phyloP scores from a whole-genome alignment of 2,888 invertebrate genomes.

The Polyommatus iphigenia region DNA sequence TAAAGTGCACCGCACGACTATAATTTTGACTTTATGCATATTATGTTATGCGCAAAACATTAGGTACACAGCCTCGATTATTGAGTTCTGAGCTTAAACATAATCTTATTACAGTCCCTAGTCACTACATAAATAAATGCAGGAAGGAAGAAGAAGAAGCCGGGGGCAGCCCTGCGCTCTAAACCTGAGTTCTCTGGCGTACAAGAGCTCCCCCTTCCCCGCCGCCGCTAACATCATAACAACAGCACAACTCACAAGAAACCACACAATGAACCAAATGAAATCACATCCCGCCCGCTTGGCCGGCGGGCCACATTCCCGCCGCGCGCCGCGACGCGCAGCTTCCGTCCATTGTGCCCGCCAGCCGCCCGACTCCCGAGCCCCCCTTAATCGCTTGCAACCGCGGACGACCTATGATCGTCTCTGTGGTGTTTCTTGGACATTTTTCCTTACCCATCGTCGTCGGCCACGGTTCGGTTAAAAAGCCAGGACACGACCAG shows the following conservation, averaged over 20 bases:
- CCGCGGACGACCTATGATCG: too few relatives aligned
- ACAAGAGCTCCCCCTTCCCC: not conserved
- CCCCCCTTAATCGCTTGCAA: not conserved
- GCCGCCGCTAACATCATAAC: conserved; percentile 14
- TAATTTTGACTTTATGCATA: too few relatives aligned
- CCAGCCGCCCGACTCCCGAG: not conserved
- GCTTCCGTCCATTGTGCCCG: conserved; percentile 25
- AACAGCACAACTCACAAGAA: conserved; percentile 28
- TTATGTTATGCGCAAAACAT: too few relatives aligned
- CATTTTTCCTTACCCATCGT: too few relatives aligned
- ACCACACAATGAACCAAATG: conserved; percentile 30
- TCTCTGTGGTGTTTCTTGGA: not conserved
- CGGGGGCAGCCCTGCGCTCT: not conserved
- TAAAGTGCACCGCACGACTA: too few relatives aligned
- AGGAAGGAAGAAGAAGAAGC: not conserved
- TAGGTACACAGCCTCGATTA: too few relatives aligned
- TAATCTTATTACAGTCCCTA: too few relatives aligned
- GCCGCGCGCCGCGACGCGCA: not conserved
- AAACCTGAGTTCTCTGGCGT: conserved; percentile 11
- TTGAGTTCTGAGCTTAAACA: too few relatives aligned
- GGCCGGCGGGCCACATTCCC: not conserved
- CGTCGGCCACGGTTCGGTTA: too few relatives aligned
- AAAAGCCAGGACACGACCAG: too few relatives aligned
- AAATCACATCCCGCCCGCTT: conserved; percentile 20
- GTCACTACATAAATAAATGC: not conserved